phyloP scores from a whole-genome alignment of 30 jellyfish, hydroid and myxozoan species.

The Aurelia coerulea region DNA sequence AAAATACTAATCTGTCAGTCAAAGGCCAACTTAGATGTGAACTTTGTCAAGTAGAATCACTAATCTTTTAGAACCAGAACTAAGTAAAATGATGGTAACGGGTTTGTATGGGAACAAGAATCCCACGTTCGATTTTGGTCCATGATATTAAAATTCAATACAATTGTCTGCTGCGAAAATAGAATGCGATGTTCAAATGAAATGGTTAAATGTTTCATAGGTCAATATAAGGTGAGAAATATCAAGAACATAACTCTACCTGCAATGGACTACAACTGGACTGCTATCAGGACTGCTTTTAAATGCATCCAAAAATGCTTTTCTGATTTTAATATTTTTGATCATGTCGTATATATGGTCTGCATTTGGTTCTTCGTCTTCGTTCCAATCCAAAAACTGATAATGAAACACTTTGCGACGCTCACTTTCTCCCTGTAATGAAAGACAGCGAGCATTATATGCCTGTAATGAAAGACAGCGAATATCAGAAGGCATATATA shows the following conservation, averaged over 20 bases:
- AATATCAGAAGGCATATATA: no score
- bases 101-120: no score
- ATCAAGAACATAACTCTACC: slow-evolving; percentile 32
- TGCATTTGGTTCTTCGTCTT: slow-evolving; percentile 60
- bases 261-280: slow-evolving; percentile 85
- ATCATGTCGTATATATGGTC: slow-evolving; percentile 72
- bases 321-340: slow-evolving; percentile 17
- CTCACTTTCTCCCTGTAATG: slow-evolving; percentile 74
- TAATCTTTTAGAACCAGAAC: no score
- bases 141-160: no score
- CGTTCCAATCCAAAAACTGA: slow-evolving; percentile 79
- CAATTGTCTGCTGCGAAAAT: no score
- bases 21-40: background rate
- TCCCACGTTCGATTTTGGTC: no score
- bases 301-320: background rate
- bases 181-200: no score
- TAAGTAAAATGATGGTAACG: no score
- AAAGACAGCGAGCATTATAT: background rate
- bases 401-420: slow-evolving; percentile 74
- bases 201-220: no score
- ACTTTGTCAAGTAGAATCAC: background rate
- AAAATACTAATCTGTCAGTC: no score
- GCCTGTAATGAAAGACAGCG: no score
- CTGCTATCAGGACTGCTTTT: slow-evolving; percentile 18
- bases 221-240: no score